Base-by-base conservation (phyloP, 2,113 vertebrate genomes). In the Aythya baeri region DNA sequence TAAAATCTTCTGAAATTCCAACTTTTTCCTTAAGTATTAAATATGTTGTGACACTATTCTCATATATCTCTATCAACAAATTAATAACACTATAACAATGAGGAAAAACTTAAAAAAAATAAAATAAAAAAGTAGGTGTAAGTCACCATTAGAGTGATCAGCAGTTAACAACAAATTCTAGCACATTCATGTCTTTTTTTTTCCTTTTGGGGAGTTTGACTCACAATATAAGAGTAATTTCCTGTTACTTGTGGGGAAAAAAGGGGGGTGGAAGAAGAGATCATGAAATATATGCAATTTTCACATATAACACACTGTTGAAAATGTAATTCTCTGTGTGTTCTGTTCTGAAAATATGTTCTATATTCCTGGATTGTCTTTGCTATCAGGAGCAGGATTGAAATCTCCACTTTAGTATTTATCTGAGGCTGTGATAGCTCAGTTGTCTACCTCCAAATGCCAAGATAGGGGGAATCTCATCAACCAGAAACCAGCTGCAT, bases 401-500 rank as follows among this genome's bases (percentile, higher is more conserved):
- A 98, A 99, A 99, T 99, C 99, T 99, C 98, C 98, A 99, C 98
- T 99, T 98, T 98, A 98, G 98, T 98, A 99, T 99, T 99, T 99
- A 99, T 99, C 99, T 98, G 97, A 97, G 98, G 97, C 98, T 98
- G 98, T 99, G 99, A 99, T 99, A 99, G 98, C 98, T 99, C 98
- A 98, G 98, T 99, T 98, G 98, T 99, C 98, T 98, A 98, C 98
- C 96, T 98, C 98, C 98, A 99, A 99, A 99, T 98, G 99, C 99
- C 98, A 99, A 98, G 98, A 98, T 98, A 98, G 98, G 95, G 97
- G 90, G 98, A 98, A 98, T 99, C 98, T 99, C 98, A 99, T 99
- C 98, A 98, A 96, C 98, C 95, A 79, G 96, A 97, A 98, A 98
- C 98, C 98, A 98, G 98, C 98, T 97, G 97, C 97, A 98, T 99